Percentiles rank a stretch among this genome's conserved stretches.
These are phyloP conservation scores for Eupeodes latifasciatus DNA, from an alignment of 2,888 invertebrate genomes.

Conservation along the genomic window DNA sequence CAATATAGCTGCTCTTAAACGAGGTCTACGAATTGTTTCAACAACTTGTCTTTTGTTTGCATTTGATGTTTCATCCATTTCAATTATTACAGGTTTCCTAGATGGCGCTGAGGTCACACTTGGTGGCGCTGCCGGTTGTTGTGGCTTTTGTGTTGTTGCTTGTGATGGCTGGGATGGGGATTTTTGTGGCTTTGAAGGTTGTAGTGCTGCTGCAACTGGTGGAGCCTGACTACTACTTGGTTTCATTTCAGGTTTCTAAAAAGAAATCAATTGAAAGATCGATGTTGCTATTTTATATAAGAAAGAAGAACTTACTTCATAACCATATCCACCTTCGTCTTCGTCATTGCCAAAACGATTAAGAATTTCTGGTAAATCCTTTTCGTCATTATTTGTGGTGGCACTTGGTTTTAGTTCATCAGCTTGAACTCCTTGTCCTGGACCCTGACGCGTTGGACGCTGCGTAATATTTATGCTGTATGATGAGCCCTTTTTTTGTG, in stretches of 20 bases:
- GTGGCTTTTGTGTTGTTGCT: constrained; percentile 30
- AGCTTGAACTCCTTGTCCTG: not conserved
- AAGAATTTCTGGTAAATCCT: constrained; percentile 36
- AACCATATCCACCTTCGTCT: constrained; percentile 43
- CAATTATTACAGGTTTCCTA: constrained; percentile 59
- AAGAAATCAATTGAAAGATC: not conserved
- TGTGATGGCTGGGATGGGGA: constrained; percentile 7
- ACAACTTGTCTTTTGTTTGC: constrained; percentile 42
- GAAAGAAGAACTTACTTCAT: constrained; percentile 45
- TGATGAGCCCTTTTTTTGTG: constrained; percentile 71
- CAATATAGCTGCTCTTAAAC: constrained; percentile 27
- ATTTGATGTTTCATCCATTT: constrained; percentile 26
- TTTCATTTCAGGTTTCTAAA: constrained; percentile 48
- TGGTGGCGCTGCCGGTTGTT: constrained; percentile 4
- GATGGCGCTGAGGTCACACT: constrained; percentile 39
- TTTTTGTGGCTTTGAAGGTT: constrained; percentile 5
- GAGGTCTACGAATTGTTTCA: constrained; percentile 20
- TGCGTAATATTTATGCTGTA: constrained; percentile 75
- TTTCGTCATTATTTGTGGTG: not conserved
- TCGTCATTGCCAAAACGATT: constrained; percentile 61
- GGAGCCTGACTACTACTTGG: constrained; percentile 28
- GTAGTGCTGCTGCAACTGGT: not conserved
- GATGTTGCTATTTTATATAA: too few species aligned
- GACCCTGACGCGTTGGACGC: constrained; percentile 67
- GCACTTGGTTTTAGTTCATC: not conserved